Percentiles rank a stretch among this genome's conserved stretches.
phyloP scores from a whole-genome alignment of 2,888 invertebrate species.

The Stenoptilia bipunctidactyla region DNA sequence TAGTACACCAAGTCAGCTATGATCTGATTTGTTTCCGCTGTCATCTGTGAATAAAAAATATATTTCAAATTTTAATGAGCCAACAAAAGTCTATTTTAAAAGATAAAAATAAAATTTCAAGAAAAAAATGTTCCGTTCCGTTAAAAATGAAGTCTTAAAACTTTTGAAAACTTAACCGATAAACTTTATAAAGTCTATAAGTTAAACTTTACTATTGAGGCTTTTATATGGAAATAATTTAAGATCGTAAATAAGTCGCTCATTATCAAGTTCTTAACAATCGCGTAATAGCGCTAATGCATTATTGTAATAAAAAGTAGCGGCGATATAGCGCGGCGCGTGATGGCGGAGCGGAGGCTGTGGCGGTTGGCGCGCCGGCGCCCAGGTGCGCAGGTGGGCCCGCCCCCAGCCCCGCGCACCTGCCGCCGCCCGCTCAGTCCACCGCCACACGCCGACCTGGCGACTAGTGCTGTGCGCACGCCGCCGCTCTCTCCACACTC shows the following conservation, averaged over 20 bases:
- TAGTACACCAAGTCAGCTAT: neutral
- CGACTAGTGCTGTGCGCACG: slow-evolving; percentile 67
- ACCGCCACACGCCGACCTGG: slow-evolving; percentile 39
- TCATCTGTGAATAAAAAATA: no score
- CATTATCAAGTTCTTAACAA: neutral
- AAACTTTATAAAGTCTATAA: no score
- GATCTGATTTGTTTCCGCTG: neutral
- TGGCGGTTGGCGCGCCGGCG: slow-evolving; percentile 55
- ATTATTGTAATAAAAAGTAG: slow-evolving; percentile 20
- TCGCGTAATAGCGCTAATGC: slow-evolving; percentile 16
- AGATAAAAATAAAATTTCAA: no score
- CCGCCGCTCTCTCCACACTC: slow-evolving; percentile 65
- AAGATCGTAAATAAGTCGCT: no score
- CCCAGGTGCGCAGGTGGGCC: slow-evolving; percentile 69
- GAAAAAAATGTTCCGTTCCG: no score
- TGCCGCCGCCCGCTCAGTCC: slow-evolving; percentile 43
- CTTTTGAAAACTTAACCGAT: no score
- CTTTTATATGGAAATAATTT: no score
- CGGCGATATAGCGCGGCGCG: slow-evolving; percentile 20
- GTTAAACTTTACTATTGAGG: no score
- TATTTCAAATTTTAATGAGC: no score
- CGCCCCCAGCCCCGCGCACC: slow-evolving; percentile 58
- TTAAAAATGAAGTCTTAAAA: no score
- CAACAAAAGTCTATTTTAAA: no score
- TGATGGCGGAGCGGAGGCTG: slow-evolving; percentile 15